phyloP scores from a whole-genome alignment of 2,113 vertebrate genomes.

The Oryzias javanicus region DNA sequence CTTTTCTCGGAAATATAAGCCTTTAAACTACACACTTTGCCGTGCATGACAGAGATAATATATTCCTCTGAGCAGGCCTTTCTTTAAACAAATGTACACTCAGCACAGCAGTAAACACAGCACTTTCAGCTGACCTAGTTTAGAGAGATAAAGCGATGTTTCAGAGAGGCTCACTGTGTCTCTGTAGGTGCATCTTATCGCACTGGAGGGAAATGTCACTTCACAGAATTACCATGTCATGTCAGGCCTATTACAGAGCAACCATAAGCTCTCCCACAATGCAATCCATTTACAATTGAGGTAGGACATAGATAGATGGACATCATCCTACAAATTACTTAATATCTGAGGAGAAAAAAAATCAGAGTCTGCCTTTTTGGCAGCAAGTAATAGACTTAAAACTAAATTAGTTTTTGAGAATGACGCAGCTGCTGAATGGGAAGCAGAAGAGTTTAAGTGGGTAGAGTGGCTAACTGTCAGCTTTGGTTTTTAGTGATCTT shows the following conservation, averaged over 20 bases:
- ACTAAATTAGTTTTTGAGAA: conserved; percentile 60
- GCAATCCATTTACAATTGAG: conserved; percentile 25
- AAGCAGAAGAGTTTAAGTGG: conserved; percentile 50
- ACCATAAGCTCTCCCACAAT: conserved; percentile 31
- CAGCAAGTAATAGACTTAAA: conserved; percentile 40
- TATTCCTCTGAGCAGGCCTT: conserved; percentile 24
- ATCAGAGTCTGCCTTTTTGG: conserved; percentile 55
- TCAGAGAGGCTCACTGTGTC: conserved; percentile 24
- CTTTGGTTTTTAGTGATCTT: conserved; percentile 54
- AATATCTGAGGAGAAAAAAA: conserved; percentile 39
- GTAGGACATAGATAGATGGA: conserved; percentile 29
- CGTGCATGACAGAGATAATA: conserved; percentile 30
- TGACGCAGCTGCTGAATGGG: conserved; percentile 44
- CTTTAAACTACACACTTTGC: conserved; percentile 19
- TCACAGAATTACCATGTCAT: conserved; percentile 6
- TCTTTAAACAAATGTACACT: conserved; percentile 28
- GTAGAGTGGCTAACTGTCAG: conserved; percentile 69
- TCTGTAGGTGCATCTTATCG: conserved; percentile 44
- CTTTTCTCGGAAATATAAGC: neutral
- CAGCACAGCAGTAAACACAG: conserved; percentile 26
- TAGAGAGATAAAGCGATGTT: conserved; percentile 48
- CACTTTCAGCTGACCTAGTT: conserved; percentile 36
- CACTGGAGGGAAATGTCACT: conserved; percentile 6
- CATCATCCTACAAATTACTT: conserved; percentile 37
- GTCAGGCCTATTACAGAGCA: conserved; percentile 32